Evolutionary conservation across 2,888 invertebrate genomes (phyloP).

Genomic region (Cerastis leucographa): DNA sequence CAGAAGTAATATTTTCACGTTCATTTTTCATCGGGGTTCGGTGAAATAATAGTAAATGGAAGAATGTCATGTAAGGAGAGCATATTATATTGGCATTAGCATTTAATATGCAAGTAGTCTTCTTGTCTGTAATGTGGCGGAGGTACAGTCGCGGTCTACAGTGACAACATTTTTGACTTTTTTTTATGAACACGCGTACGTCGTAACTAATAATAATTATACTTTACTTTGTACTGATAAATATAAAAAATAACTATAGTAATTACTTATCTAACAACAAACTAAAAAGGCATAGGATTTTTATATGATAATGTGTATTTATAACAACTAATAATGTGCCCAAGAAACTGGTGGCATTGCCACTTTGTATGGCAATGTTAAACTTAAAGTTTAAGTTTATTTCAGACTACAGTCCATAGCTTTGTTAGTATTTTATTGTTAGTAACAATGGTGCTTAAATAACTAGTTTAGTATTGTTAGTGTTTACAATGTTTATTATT

Average conservation of each 20-base stretch:
- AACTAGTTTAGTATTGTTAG: too few species aligned
- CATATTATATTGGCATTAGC: conserved; percentile 54
- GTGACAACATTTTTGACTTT: background rate
- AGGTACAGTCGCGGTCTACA: conserved; percentile 37
- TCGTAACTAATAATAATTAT: background rate
- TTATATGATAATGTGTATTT: too few species aligned
- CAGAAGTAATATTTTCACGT: conserved; percentile 17
- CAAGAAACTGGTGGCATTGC: background rate
- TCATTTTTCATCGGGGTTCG: conserved; percentile 38
- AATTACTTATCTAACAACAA: background rate
- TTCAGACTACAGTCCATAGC: too few species aligned
- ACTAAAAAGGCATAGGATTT: background rate
- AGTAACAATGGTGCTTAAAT: too few species aligned
- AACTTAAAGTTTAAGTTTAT: too few species aligned
- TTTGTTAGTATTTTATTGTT: too few species aligned
- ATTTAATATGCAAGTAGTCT: conserved; percentile 57
- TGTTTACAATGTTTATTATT: too few species aligned
- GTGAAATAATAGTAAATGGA: conserved; percentile 25
- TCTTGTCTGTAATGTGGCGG: conserved; percentile 26
- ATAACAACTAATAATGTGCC: background rate
- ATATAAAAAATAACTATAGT: background rate
- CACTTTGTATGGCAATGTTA: background rate
- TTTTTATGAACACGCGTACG: background rate
- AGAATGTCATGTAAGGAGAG: conserved; percentile 19
- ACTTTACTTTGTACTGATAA: too few species aligned